Base-by-base conservation (phyloP, 2,888 invertebrate genomes). In the Polydrusus cervinus region DNA sequence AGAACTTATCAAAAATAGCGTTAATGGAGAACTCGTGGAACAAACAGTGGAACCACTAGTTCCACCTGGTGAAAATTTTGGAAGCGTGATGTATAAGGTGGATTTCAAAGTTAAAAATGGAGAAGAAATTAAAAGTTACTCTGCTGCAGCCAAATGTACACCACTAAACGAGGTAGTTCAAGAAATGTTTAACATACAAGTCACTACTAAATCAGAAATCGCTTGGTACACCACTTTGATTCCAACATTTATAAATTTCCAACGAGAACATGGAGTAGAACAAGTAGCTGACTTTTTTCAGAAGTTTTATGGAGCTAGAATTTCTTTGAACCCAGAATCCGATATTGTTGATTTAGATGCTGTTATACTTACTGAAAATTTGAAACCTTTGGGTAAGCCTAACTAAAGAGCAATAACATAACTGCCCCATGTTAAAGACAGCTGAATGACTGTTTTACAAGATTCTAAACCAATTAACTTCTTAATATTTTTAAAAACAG, bases 191-290 rank as follows among this genome's bases (percentile, higher is more conserved):
- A 86, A 89, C 73, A 88, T 88, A 7, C 85, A 87, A 69, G 84
- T 86, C 0, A 89, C 89, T 0, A 89, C 90, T 75, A 81, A 83
- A 0, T 88, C 89, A 5, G 91, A 91, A 82, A 88, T 88, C 64
- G 86, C 86, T 11, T 86, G 90, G 55, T 91, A 90, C 78, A 81
- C 86, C 40, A 83, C 85, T 16, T 79, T 90, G 14, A 80, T 88
- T 0, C 89, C 90, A 1, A 82, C 84, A 11, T 85, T 90, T 38
- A 82, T 84, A n/a, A 79, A 86, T 16, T 78, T 90, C 10, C 89
- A 90, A 74, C 77, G 82, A 3, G 87, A 89, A 38, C 83, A 82
- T 2, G 87, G 87, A 0, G 69, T 89, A 0, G 76, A 81, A 6
- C 82, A 86, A 3, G 73, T 81, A 0, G 85, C 88, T 34, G 86